Evolutionary conservation across 2,888 invertebrate species (phyloP).

Genomic region (Volucella inanis): DNA sequence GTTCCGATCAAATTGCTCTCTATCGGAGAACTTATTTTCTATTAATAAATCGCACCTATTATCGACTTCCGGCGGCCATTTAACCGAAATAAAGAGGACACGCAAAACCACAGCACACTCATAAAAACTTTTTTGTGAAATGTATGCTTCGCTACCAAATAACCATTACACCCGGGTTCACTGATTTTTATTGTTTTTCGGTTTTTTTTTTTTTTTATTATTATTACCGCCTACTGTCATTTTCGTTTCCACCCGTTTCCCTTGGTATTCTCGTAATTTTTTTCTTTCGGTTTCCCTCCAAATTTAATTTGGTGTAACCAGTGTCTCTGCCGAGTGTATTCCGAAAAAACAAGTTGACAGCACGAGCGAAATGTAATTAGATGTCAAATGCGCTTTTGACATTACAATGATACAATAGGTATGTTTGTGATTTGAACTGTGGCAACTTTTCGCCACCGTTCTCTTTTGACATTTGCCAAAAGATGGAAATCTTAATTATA

Average conservation of each 20-base stretch:
- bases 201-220: no score
- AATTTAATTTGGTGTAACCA: no score
- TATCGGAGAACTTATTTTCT: conserved; percentile 1
- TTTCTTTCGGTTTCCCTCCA: no score
- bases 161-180: conserved; percentile 43
- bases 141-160: conserved; percentile 43
- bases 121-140: conserved; percentile 4
- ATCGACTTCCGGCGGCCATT: conserved; percentile 53
- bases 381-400: conserved; percentile 8
- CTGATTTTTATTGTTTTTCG: conserved; percentile 47
- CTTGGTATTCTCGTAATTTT: no score
- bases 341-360: neutral
- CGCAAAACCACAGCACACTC: neutral
- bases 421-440: conserved; percentile 14
- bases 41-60: conserved; percentile 54
- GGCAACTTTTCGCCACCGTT: conserved; percentile 12
- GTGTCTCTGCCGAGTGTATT: no score
- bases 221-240: neutral
- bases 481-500: conserved; percentile 12
- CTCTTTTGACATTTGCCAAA: neutral
- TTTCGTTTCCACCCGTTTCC: no score
- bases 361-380: conserved; percentile 22
- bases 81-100: conserved; percentile 16
- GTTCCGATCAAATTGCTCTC: conserved; percentile 18
- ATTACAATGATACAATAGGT: conserved; percentile 4